Evolutionary conservation across 1,140 invertebrate genomes (phyloP).

Genomic region (Listronotus oregonensis): DNA sequence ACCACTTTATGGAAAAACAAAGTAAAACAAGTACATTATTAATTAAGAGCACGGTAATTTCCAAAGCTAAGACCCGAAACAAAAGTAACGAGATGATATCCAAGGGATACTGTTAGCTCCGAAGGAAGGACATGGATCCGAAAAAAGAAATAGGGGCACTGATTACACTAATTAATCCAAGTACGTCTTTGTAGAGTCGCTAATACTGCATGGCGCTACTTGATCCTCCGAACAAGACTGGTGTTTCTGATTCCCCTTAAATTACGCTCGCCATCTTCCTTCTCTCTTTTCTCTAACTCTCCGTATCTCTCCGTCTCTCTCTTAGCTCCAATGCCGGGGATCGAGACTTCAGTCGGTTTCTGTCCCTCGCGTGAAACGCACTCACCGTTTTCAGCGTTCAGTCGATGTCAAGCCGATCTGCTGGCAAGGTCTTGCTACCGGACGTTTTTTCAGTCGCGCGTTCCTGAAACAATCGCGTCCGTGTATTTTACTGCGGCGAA

Average conservation of each 20-base stretch:
- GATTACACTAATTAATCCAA: conserved; percentile 47
- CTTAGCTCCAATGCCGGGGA: conserved; percentile 36
- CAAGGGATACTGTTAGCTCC: not conserved
- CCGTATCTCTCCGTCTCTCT: conserved; percentile 35
- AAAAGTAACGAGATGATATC: not conserved
- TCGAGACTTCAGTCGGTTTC: conserved; percentile 42
- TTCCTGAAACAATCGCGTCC: conserved; percentile 17
- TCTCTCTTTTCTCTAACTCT: conserved; percentile 30
- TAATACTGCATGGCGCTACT: conserved; percentile 47
- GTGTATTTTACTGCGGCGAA: conserved; percentile 8
- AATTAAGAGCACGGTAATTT: too few species aligned
- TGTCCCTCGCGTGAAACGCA: conserved; percentile 37
- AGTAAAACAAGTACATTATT: too few species aligned
- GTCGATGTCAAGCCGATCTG: conserved; percentile 34
- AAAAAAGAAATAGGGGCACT: conserved; percentile 15
- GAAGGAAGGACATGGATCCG: not conserved
- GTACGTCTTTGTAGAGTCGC: conserved; percentile 45
- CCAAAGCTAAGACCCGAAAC: too few species aligned
- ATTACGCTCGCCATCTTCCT: conserved; percentile 37
- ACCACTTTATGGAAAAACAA: too few species aligned
- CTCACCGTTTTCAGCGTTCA: conserved; percentile 31
- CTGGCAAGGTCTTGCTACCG: conserved; percentile 27
- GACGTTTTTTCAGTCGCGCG: conserved; percentile 20
- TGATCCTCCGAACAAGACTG: conserved; percentile 46
- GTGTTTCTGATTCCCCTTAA: conserved; percentile 48